Evolutionary conservation across 2,888 invertebrate species (phyloP), one percentile per base, ranked within the genome.

Genomic region (Orthonychiurus folsomi): DNA sequence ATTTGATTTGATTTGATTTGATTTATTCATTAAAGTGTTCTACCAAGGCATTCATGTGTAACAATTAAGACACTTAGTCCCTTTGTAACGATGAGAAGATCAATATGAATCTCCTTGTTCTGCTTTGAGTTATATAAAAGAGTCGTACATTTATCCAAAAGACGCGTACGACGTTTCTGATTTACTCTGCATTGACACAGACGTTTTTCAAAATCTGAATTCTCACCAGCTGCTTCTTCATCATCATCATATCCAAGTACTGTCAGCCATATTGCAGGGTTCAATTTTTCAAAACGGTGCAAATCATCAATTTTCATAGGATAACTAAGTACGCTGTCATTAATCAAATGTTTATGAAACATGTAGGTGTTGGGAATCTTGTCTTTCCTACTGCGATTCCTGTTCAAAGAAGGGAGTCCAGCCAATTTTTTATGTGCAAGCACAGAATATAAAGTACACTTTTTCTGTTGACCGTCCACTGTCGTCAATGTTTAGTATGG

Each of bases 201-300:
- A n/a, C n/a, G n/a, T n/a, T n/a, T n/a, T n/a, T n/a, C n/a, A n/a
- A n/a, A n/a, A n/a, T n/a, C n/a, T n/a, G n/a, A n/a, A n/a, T n/a
- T n/a, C n/a, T n/a, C n/a, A n/a, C n/a, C 59, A 21, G 3, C 18
- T 21, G 15, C 50, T 9, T 47, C 25, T 12, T 47, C 50, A 20
- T 50, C 52, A 12, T 50, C 25, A 18, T 60, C 60, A 53, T 60
- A 60, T 18, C 50, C 60, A 2, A 60, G 24, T 25, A 60, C 53
- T 23, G 52, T 60, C 5, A 60, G n/a, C 23, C 24, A 21, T 2
- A 60, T 28, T 18, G 5, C 20, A 25, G 60, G 60, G 20, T 60
- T 60, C 26, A 23, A 27, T 15, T 52, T 60, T 53, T 60, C 60
- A 27, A 60, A 60, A 3, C 23, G 3, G 12, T 21, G 24, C 5